A percentile compares a stretch with the other conserved stretches of the same genome.
These are phyloP conservation scores for Pollimyrus isidori DNA, from an alignment of 2,113 vertebrate genomes.

Conservation along the genomic window DNA sequence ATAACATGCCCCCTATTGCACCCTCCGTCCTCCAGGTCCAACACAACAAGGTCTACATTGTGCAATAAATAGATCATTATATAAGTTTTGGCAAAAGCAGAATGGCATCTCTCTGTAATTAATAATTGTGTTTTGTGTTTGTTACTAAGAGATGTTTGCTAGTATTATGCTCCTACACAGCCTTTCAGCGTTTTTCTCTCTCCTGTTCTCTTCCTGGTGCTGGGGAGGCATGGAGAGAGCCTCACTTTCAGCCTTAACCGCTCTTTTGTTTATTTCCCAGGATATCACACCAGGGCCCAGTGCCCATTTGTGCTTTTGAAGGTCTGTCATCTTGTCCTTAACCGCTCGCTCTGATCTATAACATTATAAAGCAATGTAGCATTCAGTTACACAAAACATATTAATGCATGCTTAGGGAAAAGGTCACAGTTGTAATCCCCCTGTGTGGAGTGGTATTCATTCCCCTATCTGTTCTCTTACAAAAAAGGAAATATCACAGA, in stretches of 20 bases:
- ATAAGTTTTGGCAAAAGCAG: constrained; percentile 22
- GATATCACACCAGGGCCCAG: not conserved
- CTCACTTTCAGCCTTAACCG: not conserved
- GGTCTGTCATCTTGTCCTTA: not conserved
- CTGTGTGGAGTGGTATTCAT: not conserved
- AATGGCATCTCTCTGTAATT: constrained; percentile 26
- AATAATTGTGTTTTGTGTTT: constrained; percentile 18
- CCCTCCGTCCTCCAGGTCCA: constrained; percentile 8
- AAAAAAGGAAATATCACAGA: not conserved
- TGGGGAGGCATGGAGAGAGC: not conserved
- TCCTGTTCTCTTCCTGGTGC: not conserved
- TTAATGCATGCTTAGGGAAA: not conserved
- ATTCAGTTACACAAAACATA: not conserved
- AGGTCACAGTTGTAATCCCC: not conserved
- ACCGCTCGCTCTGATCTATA: not conserved
- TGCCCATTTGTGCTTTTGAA: not conserved
- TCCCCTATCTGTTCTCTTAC: not conserved
- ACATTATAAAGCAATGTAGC: not conserved
- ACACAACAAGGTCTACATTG: constrained; percentile 29
- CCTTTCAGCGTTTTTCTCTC: not conserved
- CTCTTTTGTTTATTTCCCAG: not conserved
- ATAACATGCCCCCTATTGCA: not conserved
- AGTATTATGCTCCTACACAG: constrained; percentile 6
- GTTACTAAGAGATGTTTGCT: constrained; percentile 25
- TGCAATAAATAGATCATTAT: constrained; percentile 33